These are phyloP conservation scores for Anniella stebbinsi DNA, from an alignment of 2,797 vertebrate genomes.

Conservation along the genomic window DNA sequence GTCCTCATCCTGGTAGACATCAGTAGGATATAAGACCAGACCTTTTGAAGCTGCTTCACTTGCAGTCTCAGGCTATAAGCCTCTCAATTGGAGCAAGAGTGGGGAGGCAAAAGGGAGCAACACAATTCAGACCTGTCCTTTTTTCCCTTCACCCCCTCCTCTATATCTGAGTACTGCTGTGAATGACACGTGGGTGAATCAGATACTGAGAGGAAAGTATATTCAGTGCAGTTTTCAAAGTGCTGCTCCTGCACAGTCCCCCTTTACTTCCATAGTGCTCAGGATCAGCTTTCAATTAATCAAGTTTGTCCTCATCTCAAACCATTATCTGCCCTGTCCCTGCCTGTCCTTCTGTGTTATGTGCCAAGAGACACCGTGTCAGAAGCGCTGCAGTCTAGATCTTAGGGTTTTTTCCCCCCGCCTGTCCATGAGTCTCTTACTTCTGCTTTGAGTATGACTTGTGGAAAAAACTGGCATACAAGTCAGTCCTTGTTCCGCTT, in stretches of 20 bases:
- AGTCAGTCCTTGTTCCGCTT: slow-evolving; percentile 45
- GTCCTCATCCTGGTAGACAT: background rate
- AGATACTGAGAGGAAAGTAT: background rate
- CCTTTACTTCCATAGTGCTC: background rate
- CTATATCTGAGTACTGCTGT: background rate
- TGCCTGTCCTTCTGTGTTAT: background rate
- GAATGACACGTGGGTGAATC: background rate
- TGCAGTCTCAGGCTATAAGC: background rate
- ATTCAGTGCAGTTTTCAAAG: background rate
- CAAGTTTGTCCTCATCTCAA: slow-evolving; percentile 21
- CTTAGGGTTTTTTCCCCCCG: slow-evolving; percentile 2
- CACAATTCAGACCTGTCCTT: background rate
- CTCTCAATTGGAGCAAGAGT: background rate
- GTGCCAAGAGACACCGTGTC: background rate
- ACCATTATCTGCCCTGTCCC: background rate
- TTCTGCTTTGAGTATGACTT: slow-evolving; percentile 60
- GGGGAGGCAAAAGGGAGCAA: background rate
- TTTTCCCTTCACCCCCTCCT: background rate
- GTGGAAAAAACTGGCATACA: background rate
- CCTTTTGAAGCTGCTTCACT: background rate
- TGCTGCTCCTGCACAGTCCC: background rate
- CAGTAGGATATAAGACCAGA: background rate
- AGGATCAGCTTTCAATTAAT: background rate
- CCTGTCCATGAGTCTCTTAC: slow-evolving; percentile 38
- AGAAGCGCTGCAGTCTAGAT: background rate